These are phyloP conservation scores for Dione vanillae DNA, from an alignment of 2,888 invertebrate genomes.

Conservation along the genomic window DNA sequence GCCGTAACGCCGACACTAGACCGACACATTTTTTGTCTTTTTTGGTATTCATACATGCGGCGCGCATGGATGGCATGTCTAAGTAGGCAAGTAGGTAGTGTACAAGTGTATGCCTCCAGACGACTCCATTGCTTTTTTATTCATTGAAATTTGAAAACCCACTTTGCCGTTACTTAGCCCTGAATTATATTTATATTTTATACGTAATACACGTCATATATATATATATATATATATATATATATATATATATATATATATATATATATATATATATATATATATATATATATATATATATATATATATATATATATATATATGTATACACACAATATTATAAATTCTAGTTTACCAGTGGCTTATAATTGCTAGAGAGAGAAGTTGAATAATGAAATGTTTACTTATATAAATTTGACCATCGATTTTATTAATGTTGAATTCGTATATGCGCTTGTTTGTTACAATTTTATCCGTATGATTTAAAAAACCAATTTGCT, in stretches of 20 bases:
- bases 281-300: neutral
- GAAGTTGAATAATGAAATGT: neutral
- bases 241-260: neutral
- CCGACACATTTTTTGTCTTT: slow-evolving; percentile 41
- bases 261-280: neutral
- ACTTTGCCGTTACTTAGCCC: slow-evolving; percentile 21
- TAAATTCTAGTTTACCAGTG: slow-evolving; percentile 8
- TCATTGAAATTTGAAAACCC: slow-evolving; percentile 25
- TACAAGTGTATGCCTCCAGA: slow-evolving; percentile 22
- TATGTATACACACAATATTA: no score
- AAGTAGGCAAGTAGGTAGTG: slow-evolving; percentile 15
- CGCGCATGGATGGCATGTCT: slow-evolving; percentile 33
- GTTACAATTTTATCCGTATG: neutral
- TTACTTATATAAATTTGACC: neutral
- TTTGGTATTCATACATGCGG: slow-evolving; percentile 38
- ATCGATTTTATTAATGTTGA: neutral
- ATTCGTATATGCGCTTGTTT: neutral
- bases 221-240: neutral
- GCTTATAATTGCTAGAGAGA: neutral
- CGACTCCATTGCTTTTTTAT: slow-evolving; percentile 24
- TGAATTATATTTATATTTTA: slow-evolving; percentile 17
- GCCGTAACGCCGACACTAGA: slow-evolving; percentile 31
- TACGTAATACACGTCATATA: neutral
- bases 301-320: neutral
- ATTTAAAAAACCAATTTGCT: neutral